Conservation (phyloP, 2,797 vertebrate species). For the Pygocentrus nattereri region DNA sequence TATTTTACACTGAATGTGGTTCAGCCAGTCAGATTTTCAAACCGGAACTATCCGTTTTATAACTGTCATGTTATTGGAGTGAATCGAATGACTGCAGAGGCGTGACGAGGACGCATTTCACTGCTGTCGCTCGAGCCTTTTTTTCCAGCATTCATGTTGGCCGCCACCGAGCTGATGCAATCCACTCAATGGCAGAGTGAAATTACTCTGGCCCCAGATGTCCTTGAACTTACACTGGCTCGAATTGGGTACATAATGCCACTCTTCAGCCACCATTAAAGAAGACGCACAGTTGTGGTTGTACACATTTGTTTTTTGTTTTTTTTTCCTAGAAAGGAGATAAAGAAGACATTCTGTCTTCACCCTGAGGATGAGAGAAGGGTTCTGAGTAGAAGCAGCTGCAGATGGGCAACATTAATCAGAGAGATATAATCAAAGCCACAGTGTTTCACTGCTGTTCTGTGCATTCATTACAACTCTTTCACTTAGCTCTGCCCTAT, state of each 20-base stretch:
- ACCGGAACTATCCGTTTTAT: not conserved
- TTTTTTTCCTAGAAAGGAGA: slow-evolving; percentile 20
- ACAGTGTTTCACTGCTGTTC: slow-evolving; percentile 31
- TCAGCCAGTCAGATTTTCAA: not conserved
- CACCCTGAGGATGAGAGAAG: slow-evolving; percentile 25
- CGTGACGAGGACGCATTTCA: not conserved
- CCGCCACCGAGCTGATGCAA: not conserved
- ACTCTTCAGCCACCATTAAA: slow-evolving; percentile 47
- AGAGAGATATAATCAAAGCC: slow-evolving; percentile 24
- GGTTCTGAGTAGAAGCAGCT: slow-evolving; percentile 21
- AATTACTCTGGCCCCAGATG: slow-evolving; percentile 3
- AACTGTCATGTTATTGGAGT: not conserved
- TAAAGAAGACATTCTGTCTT: slow-evolving; percentile 27
- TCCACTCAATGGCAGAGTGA: not conserved
- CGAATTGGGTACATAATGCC: slow-evolving; percentile 39
- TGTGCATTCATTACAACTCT: slow-evolving; percentile 26
- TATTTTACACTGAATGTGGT: not conserved
- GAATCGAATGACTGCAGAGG: not conserved
- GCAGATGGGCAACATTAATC: slow-evolving; percentile 40
- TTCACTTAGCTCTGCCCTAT: slow-evolving; percentile 22
- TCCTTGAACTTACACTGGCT: slow-evolving; percentile 21
- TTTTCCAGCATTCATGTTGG: not conserved
- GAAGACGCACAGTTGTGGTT: slow-evolving; percentile 22
- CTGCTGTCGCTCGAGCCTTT: not conserved
- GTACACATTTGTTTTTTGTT: not conserved